Conservation (phyloP, 1,140 invertebrate genomes). For the Drosophila tristis region DNA sequence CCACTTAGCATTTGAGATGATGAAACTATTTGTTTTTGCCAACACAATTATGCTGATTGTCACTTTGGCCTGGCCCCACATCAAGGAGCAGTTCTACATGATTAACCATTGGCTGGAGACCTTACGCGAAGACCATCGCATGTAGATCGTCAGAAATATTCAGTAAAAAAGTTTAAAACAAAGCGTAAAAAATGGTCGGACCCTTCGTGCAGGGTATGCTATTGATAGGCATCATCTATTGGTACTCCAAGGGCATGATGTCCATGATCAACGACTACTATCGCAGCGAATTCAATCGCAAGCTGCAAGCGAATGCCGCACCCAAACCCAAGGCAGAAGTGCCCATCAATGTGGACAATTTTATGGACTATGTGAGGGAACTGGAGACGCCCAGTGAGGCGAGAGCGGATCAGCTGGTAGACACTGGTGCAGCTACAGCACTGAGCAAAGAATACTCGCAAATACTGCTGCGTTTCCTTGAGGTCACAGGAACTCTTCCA, state of each 20-base stretch:
- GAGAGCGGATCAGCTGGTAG: not conserved
- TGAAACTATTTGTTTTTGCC: constrained; percentile 83
- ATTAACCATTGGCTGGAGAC: constrained; percentile 70
- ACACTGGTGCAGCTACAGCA: not conserved
- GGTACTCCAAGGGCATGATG: constrained; percentile 81
- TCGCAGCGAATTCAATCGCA: constrained; percentile 76
- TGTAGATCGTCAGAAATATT: constrained; percentile 13
- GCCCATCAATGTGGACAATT: constrained; percentile 67
- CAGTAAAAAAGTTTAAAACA: not conserved
- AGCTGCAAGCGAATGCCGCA: constrained; percentile 42
- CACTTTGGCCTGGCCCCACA: constrained; percentile 82
- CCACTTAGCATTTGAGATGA: constrained; percentile 75
- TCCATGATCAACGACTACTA: constrained; percentile 83
- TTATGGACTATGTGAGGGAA: constrained; percentile 74
- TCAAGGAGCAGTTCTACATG: constrained; percentile 73
- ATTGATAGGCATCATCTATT: constrained; percentile 80
- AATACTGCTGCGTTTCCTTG: constrained; percentile 41
- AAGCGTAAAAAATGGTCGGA: constrained; percentile 65
- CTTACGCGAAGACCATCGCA: constrained; percentile 44
- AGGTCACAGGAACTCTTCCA: constrained; percentile 50
- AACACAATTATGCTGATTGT: constrained; percentile 80
- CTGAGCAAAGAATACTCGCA: constrained; percentile 3
- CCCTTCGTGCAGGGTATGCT: constrained; percentile 78
- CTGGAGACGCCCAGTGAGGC: constrained; percentile 37
- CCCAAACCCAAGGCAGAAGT: constrained; percentile 28